Base-by-base conservation (phyloP, 92 coral and sea anemone genomes). In the Palythoa caribaeorum region DNA sequence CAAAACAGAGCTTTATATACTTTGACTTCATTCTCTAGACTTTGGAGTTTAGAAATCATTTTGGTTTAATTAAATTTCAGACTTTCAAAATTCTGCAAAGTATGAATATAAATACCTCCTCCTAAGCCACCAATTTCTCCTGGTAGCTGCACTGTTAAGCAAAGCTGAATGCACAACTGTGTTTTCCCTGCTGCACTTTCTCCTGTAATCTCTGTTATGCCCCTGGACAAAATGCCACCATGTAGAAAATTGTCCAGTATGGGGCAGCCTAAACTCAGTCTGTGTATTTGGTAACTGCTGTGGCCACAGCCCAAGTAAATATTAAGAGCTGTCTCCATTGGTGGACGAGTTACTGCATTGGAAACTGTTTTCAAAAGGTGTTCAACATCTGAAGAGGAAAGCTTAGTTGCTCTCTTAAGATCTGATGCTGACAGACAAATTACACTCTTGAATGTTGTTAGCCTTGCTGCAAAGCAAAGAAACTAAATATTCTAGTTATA, bases 151-250 rank as follows among this genome's bases (percentile, higher is more conserved):
- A 97, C 99, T 15, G 97, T 83, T 73, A 97, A 84, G 54, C 98
- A 97, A 16, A 97, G 84, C 88, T 97, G 99, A 28, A 97, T 85
- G 84, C 98, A 97, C 19, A 95, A 71, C 87, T 97, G 99, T 28
- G 99, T 97, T 76, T 97, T 97, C 17, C 99, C 99, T 54, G 95
- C 90, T 8, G 96, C 94, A 89, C 99, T 97, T 75, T 92, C 97
- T 14, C 99, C 99, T 39, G 94, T 92, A 14, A 97, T 89, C 84
- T 97, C 99, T 28, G 99, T 97, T 62, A 97, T 90, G 1, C 98
- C 97, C 39, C 87, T 90, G 16, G 91, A 92, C 55, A 93, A 85
- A 66, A 97, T 88, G 20, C 99, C 99, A 54, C 99, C 98, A 51
- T 83, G 83, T 2, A 97, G 92, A 15, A 85, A 85, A 19, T 50